phyloP scores from a whole-genome alignment of 2,888 invertebrate genomes.

The Agrochola lota region DNA sequence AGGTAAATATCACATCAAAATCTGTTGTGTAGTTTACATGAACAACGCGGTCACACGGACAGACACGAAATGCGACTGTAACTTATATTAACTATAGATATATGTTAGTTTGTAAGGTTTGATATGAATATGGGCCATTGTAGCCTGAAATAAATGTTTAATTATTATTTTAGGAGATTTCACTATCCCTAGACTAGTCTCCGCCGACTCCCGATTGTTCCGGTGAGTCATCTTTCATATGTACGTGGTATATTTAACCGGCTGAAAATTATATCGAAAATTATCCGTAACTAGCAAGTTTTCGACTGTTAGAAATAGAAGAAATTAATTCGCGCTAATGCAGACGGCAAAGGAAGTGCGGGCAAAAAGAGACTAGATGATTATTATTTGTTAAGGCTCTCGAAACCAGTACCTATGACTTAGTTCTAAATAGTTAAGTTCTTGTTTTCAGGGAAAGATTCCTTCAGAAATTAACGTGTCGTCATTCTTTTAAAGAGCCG shows the following conservation, averaged over 20 bases:
- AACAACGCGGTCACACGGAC: neutral
- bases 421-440: neutral
- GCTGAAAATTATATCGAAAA: neutral
- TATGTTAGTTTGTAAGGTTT: neutral
- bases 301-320: neutral
- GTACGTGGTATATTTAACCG: neutral
- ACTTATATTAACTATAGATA: neutral
- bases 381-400: neutral
- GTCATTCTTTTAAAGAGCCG: neutral
- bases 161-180: constrained; percentile 1
- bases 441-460: constrained; percentile 2
- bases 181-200: neutral
- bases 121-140: neutral
- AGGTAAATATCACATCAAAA: neutral
- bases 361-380: neutral
- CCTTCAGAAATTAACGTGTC: neutral
- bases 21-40: neutral
- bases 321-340: neutral
- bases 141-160: constrained; percentile 1
- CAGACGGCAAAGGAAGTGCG: neutral
- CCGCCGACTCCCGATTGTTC: neutral
- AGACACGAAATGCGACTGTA: neutral
- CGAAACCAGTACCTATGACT: neutral
- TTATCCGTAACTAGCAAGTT: neutral
- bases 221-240: neutral